Percentiles rank a stretch among this genome's conserved stretches.
Evolutionary conservation across 2,113 vertebrate genomes (phyloP).

Genomic region (Pseudois nayaur): DNA sequence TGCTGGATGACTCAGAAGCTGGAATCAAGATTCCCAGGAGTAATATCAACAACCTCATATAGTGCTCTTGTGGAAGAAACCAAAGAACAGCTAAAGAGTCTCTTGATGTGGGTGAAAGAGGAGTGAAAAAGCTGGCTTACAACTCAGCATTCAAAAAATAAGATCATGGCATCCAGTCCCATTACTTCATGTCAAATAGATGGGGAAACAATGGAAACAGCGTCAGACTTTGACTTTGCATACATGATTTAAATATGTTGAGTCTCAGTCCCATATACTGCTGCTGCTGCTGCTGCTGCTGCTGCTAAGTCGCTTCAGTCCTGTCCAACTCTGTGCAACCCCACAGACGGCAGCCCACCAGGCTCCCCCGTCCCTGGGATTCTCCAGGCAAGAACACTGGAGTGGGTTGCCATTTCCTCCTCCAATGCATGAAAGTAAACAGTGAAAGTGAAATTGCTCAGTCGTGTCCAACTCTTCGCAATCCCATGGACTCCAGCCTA

Average conservation of each 20-base stretch:
- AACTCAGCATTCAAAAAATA: neutral
- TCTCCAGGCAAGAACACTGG: too few relatives aligned
- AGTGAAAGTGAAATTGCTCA: too few relatives aligned
- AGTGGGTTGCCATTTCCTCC: too few relatives aligned
- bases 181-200: neutral
- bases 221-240: neutral
- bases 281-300: too few relatives aligned
- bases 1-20: neutral
- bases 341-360: too few relatives aligned
- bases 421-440: too few relatives aligned
- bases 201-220: neutral
- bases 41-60: neutral
- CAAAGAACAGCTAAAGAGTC: neutral
- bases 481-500: too few relatives aligned
- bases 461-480: fast-evolving
- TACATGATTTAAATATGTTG: neutral
- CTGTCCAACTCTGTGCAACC: too few relatives aligned
- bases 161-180: neutral
- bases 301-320: too few relatives aligned
- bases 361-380: too few relatives aligned
- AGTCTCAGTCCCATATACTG: neutral
- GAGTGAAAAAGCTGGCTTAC: neutral
- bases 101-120: neutral
- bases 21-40: neutral
- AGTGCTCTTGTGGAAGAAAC: neutral